Evolutionary conservation across 2,888 invertebrate species (phyloP), one percentile per base, ranked within the genome.

Genomic region (Philereme transversata): DNA sequence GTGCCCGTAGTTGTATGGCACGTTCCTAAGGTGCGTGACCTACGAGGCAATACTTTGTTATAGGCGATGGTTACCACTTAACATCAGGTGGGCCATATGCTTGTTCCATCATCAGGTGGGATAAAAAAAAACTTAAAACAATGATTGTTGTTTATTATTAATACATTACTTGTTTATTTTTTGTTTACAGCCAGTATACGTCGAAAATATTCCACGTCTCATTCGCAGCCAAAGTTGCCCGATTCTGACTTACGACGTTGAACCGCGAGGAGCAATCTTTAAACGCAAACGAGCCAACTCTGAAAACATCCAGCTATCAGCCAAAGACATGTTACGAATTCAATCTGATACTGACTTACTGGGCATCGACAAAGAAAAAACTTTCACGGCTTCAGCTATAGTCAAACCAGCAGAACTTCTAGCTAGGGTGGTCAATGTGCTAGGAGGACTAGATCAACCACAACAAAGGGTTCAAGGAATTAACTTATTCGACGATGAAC

Each of bases 261-360:
- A 88, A 83, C 90, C 87, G 65, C 85, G 86, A 67, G 87, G 89
- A 55, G 92, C 92, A 0, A 80, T 88, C 53, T 83, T 83, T 65
- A 93, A 88, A 67, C 92, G 91, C 69, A 94, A 88, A 77, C 91
- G 95, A 54, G 95, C 96, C 0, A 94, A 94, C 71, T 95, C 95
- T 0, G 95, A 95, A 80, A 94, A 94, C 62, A 93, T 93, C 61
- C 90, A 93, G 72, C 71, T 90, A 33, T 81, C 84, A 9, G 81
- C 83, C n/a, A 86, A 80, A 75, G 90, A 91, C 51, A 88, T 92
- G 83, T 83, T 95, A 4, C 93, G 96, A 58, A 95, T 95, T 53
- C 95, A 95, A 67, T 97, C 97, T 0, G 97, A 97, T 72, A 95
- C 96, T 0, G 97, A 97, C 82, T 88, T 97, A 48, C 93, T 95